Conservation (phyloP, 1,140 invertebrate species). For the Achroia grisella region DNA sequence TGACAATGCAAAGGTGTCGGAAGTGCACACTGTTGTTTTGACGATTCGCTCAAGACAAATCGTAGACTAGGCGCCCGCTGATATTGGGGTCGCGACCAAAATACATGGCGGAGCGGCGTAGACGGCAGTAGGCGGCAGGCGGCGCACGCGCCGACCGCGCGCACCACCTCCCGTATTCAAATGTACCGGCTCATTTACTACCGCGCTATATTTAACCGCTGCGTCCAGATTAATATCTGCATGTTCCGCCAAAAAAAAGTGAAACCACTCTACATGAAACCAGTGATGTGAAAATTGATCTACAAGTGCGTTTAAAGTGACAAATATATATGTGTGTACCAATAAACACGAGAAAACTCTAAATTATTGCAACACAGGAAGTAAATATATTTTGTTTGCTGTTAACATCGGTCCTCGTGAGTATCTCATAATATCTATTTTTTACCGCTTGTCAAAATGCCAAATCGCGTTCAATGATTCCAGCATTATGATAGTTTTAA, state of each 20-base stretch:
- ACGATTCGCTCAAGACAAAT: conserved; percentile 67
- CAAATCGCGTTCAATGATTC: conserved; percentile 31
- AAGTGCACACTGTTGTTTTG: conserved; percentile 48
- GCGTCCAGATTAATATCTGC: conserved; percentile 54
- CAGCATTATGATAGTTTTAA: conserved; percentile 5
- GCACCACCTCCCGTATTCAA: conserved; percentile 37
- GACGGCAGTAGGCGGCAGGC: conserved; percentile 60
- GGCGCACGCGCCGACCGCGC: conserved; percentile 66
- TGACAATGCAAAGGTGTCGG: conserved; percentile 27
- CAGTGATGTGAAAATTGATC: conserved; percentile 47
- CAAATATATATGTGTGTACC: conserved; percentile 20
- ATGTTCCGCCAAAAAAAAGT: conserved; percentile 54
- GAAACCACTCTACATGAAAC: conserved; percentile 26
- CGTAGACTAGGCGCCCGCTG: conserved; percentile 59
- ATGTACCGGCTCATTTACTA: conserved; percentile 55
- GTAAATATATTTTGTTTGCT: conserved; percentile 37
- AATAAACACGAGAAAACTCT: conserved; percentile 12
- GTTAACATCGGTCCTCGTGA: conserved; percentile 42
- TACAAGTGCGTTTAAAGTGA: conserved; percentile 23
- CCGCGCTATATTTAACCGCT: conserved; percentile 64
- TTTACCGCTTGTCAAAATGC: conserved; percentile 55
- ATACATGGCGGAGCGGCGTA: conserved; percentile 52
- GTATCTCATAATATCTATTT: conserved; percentile 58
- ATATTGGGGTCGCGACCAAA: conserved; percentile 68
- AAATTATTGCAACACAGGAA: conserved; percentile 31